Percentiles rank a stretch among this genome's conserved stretches.
These are phyloP conservation scores for Garra rufa DNA, from an alignment of 2,113 vertebrate species.

Conservation along the genomic window DNA sequence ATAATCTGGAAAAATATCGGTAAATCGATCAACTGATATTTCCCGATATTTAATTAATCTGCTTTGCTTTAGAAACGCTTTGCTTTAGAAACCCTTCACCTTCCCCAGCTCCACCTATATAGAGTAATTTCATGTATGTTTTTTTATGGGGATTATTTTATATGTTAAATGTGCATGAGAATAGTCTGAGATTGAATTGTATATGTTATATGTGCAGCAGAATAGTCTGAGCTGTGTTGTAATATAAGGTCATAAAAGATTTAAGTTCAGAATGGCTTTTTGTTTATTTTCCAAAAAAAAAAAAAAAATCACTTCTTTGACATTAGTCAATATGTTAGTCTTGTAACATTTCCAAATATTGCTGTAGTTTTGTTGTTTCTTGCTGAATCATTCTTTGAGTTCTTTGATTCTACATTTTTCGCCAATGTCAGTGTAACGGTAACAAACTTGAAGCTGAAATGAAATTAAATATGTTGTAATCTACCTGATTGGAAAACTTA, in stretches of 20 bases:
- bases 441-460: not conserved
- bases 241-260: not conserved
- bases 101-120: too few relatives aligned
- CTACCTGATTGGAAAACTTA: not conserved
- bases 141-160: too few relatives aligned
- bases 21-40: too few relatives aligned
- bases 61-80: too few relatives aligned
- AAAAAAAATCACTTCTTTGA: not conserved
- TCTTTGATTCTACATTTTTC: not conserved
- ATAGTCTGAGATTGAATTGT: too few relatives aligned
- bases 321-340: not conserved
- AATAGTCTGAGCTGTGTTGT: not conserved
- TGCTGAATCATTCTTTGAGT: not conserved
- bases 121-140: too few relatives aligned
- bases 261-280: not conserved
- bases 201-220: too few relatives aligned
- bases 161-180: too few relatives aligned
- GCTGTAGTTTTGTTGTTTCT: not conserved
- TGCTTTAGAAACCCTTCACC: too few relatives aligned
- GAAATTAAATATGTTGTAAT: not conserved
- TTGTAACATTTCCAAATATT: not conserved
- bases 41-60: too few relatives aligned
- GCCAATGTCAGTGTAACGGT: not conserved
- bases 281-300: too few relatives aligned
- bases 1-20: too few relatives aligned